These are phyloP conservation scores for Hemitrygon akajei DNA, from an alignment of 2,797 vertebrate genomes.

Conservation along the genomic window DNA sequence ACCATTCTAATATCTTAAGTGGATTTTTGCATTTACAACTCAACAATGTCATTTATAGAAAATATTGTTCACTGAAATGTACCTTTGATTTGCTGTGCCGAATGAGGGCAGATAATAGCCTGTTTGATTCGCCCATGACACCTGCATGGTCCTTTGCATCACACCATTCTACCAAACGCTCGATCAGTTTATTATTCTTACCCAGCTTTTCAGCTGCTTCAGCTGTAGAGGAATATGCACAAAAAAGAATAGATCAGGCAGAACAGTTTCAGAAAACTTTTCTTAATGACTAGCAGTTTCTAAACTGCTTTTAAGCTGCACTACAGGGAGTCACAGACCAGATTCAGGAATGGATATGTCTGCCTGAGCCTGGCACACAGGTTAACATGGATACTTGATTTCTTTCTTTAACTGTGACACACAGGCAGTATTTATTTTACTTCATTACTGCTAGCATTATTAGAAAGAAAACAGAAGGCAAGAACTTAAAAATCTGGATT, in stretches of 20 bases:
- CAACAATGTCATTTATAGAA: not conserved
- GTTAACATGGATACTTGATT: not conserved
- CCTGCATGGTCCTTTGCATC: slow-evolving; percentile 97
- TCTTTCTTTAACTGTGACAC: not conserved
- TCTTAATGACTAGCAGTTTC: not conserved
- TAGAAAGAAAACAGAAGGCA: too few relatives aligned
- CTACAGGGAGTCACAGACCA: not conserved
- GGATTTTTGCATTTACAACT: not conserved
- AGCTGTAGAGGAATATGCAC: slow-evolving; percentile 55
- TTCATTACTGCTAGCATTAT: too few relatives aligned
- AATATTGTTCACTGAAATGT: slow-evolving; percentile 42
- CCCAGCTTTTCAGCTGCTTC: slow-evolving; percentile 94
- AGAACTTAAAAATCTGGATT: not conserved
- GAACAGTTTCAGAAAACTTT: not conserved
- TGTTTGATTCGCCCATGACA: slow-evolving; percentile 97
- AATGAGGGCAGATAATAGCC: slow-evolving; percentile 91
- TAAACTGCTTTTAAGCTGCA: not conserved
- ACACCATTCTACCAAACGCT: slow-evolving; percentile 93
- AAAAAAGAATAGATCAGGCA: slow-evolving; percentile 36
- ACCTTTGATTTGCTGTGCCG: slow-evolving; percentile 98
- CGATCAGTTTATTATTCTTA: slow-evolving; percentile 80
- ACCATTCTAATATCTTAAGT: not conserved
- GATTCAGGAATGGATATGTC: not conserved
- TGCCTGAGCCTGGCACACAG: not conserved
- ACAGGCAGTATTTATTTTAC: not conserved